Conservation (phyloP, 1,140 invertebrate species). For the Sminthurinus signatus region DNA sequence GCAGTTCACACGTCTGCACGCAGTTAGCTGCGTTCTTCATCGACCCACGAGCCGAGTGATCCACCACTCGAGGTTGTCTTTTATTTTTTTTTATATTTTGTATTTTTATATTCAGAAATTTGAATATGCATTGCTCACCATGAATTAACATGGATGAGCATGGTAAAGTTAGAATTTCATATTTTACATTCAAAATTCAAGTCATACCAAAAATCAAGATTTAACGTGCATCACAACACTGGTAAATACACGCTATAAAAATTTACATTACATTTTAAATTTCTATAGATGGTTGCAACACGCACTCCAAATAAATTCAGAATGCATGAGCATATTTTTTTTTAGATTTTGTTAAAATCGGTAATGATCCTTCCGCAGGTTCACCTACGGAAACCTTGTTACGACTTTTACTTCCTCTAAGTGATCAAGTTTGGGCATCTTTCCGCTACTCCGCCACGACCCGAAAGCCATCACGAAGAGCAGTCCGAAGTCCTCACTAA, state of each 20-base stretch:
- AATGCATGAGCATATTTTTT: not conserved
- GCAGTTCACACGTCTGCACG: slow-evolving; percentile 68
- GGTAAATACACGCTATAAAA: too few species aligned
- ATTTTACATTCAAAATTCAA: too few species aligned
- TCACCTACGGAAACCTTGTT: slow-evolving; percentile 83
- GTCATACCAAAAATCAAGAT: too few species aligned
- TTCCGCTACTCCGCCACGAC: slow-evolving; percentile 52
- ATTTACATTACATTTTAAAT: too few species aligned
- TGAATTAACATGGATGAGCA: too few species aligned
- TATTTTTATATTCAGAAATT: too few species aligned
- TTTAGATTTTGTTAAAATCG: slow-evolving; percentile 19
- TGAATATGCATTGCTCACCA: too few species aligned
- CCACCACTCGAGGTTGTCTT: slow-evolving; percentile 48
- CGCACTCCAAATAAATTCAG: too few species aligned
- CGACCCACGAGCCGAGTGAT: slow-evolving; percentile 70
- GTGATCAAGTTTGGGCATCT: slow-evolving; percentile 65
- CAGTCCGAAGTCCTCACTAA: slow-evolving; percentile 69
- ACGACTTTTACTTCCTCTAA: slow-evolving; percentile 80
- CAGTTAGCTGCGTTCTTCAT: slow-evolving; percentile 74
- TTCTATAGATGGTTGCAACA: too few species aligned
- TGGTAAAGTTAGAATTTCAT: too few species aligned
- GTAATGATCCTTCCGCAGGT: slow-evolving; percentile 76
- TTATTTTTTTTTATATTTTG: slow-evolving; percentile 20
- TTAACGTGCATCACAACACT: too few species aligned
- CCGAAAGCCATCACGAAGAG: slow-evolving; percentile 48